Conservation (phyloP, 2,797 vertebrate species). For the Prunella strophiata region DNA sequence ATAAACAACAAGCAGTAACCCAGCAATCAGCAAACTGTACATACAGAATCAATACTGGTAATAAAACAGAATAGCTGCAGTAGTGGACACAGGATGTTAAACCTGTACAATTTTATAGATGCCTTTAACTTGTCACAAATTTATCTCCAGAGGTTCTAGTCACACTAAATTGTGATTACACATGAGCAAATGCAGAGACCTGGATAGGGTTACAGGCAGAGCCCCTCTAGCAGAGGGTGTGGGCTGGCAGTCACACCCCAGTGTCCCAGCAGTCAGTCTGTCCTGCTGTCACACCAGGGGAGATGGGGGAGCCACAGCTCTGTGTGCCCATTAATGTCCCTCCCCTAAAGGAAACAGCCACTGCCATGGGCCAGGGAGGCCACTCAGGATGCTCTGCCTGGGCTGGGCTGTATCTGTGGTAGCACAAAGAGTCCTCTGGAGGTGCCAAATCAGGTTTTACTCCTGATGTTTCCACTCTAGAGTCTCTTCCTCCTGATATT, state of each 20-base stretch:
- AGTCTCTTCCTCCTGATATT: background rate
- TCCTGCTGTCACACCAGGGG: background rate
- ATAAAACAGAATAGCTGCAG: background rate
- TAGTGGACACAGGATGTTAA: background rate
- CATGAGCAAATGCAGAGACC: rapidly evolving
- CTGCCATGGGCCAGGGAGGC: background rate
- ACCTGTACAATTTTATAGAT: background rate
- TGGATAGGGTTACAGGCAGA: rapidly evolving
- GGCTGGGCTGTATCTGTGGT: too few relatives aligned
- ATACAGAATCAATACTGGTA: background rate
- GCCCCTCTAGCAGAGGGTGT: rapidly evolving
- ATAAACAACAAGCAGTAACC: background rate
- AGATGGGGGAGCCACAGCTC: background rate
- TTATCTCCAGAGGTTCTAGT: background rate
- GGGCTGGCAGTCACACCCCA: rapidly evolving
- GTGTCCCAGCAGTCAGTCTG: background rate
- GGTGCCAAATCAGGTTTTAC: background rate
- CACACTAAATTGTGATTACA: background rate
- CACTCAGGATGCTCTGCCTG: background rate
- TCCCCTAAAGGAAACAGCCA: rapidly evolving
- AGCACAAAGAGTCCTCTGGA: background rate
- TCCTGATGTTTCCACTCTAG: background rate
- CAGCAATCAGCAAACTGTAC: background rate
- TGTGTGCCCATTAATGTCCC: too few relatives aligned
- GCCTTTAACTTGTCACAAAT: background rate